These are phyloP conservation scores for Actinia equina DNA, from an alignment of 64 coral and sea anemone species.

Conservation along the genomic window DNA sequence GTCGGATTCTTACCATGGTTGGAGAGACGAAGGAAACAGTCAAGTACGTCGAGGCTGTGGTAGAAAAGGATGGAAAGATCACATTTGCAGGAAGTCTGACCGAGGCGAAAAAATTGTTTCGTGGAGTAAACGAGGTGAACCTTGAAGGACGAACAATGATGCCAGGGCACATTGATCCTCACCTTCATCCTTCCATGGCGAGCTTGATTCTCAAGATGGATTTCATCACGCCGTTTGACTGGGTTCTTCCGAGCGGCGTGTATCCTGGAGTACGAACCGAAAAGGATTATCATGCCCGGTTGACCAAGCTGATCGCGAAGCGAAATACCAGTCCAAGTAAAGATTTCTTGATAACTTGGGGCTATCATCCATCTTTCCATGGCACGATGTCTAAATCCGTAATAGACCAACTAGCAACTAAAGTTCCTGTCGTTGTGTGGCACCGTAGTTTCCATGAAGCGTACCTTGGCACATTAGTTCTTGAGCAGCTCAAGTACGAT, in stretches of 20 bases:
- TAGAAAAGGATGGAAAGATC: conserved; percentile 41
- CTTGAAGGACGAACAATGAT: conserved; percentile 29
- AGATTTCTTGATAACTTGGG: not conserved
- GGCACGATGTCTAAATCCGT: not conserved
- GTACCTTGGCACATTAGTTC: conserved; percentile 12
- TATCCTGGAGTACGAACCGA: conserved; percentile 4
- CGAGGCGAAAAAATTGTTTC: conserved; percentile 1
- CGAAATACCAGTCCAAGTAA: not conserved
- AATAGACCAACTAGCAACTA: not conserved
- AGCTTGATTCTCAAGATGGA: not conserved
- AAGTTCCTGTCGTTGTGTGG: conserved; percentile 10
- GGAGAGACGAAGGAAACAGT: conserved; percentile 16
- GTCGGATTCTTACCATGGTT: conserved; percentile 43
- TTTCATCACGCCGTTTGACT: conserved; percentile 35
- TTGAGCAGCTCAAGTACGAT: not conserved
- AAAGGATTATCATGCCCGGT: not conserved
- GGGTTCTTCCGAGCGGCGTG: conserved; percentile 13
- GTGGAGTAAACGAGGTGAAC: not conserved
- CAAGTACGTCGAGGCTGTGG: conserved; percentile 40
- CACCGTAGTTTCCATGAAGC: conserved; percentile 22
- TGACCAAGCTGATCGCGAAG: not conserved
- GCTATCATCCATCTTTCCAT: conserved; percentile 29
- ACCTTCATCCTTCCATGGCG: conserved; percentile 37
- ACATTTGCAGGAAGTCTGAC: conserved; percentile 33
- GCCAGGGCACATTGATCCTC: conserved; percentile 37